Evolutionary conservation across 2,797 vertebrate genomes (phyloP), one percentile per base, ranked within the genome.

Genomic region (Siniperca scherzeri): DNA sequence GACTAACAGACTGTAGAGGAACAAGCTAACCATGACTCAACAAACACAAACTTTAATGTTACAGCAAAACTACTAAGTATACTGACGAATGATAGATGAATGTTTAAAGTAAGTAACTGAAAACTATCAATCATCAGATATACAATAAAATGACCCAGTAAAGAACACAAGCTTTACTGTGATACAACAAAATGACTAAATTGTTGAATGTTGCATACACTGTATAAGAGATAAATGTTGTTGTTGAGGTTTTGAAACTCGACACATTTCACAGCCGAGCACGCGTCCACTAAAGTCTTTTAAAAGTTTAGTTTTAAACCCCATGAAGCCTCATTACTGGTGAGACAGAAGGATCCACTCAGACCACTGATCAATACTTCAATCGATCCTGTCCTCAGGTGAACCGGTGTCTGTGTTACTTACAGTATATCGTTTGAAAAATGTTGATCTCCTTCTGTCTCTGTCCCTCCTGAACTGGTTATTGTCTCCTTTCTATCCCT

Each of bases 281-380:
- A 40, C 61, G 80, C 33, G 33, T 70, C 74, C 40, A 56, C 80
- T 50, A 13, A 82, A 81, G 27, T 46, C 67, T 60, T 80, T 65
- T 59, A 68, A 80, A 85, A 82, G 69, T 76, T 78, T 56, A 11
- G 48, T 56, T 87, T 81, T 53, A 84, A 88, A 83, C 81, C 78
- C 81, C 74, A 76, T 53, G 83, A 88, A 91, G 86, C 85, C 87
- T 92, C 87, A 83, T 92, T 89, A 91, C 80, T 27, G 77, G 52
- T 1, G 77, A 88, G 65, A 86, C 83, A 80, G 70, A 78, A 27
- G 67, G 73, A 88, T 86, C 83, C 74, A 59, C 87, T 86, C 85
- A 46, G 83, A 77, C 76, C 69, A 0, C 13, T 10, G 66, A 85
- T 92, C 92, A 46, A 93, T 92, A 38, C 79, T 2, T 1, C 14